These are phyloP conservation scores for Calidris pygmaea DNA, from an alignment of 2,113 vertebrate species.

Conservation along the genomic window DNA sequence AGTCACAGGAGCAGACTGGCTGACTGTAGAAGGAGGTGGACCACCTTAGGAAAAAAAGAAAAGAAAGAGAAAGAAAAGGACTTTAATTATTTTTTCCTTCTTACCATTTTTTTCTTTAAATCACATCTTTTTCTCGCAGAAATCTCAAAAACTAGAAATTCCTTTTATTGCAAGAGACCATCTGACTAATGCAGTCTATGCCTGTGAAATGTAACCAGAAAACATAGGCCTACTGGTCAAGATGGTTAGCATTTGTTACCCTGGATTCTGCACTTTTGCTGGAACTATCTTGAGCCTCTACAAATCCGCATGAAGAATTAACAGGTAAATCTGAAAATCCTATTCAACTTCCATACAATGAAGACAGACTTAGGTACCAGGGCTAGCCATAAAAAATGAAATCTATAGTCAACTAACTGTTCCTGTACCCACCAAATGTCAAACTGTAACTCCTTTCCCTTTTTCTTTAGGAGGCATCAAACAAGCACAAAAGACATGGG, in stretches of 20 bases:
- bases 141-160: neutral
- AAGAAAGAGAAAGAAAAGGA: neutral
- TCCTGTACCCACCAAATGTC: neutral
- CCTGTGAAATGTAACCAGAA: neutral
- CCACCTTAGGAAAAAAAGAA: conserved; percentile 76
- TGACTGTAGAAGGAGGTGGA: conserved; percentile 87
- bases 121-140: neutral
- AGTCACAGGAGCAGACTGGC: conserved; percentile 82
- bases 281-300: neutral
- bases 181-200: neutral
- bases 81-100: neutral
- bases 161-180: neutral
- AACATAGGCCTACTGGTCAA: neutral
- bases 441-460: neutral
- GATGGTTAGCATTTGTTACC: neutral
- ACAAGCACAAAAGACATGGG: neutral
- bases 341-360: neutral
- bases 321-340: neutral
- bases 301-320: neutral
- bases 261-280: neutral
- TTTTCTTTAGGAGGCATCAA: neutral
- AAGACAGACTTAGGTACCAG: neutral
- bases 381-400: neutral
- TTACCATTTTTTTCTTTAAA: neutral
- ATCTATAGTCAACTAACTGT: neutral